Conservation (phyloP, 1,140 invertebrate species). For the Panagrolaimus sp. region DNA sequence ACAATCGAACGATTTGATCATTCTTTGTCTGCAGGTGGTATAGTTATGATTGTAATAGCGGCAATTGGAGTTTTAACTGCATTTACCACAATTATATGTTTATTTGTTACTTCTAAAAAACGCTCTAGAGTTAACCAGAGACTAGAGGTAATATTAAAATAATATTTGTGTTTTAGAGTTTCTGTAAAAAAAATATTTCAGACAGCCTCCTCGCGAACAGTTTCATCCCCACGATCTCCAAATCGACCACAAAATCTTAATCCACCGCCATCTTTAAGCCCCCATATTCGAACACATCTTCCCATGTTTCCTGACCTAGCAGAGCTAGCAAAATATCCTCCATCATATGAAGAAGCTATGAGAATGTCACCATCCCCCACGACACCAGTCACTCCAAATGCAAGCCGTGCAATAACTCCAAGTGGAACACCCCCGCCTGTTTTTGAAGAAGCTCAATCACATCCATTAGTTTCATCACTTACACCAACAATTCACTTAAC, state of each 20-base stretch:
- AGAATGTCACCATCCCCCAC: not conserved
- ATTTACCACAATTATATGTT: constrained; percentile 7
- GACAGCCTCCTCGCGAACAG: not conserved
- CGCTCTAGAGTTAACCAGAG: not conserved
- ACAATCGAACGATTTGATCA: not conserved
- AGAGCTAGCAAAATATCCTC: constrained; percentile 5
- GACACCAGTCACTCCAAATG: not conserved
- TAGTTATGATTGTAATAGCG: constrained; percentile 11
- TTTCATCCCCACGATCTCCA: not conserved
- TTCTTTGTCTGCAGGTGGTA: constrained; percentile 3
- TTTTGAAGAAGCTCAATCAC: not conserved
- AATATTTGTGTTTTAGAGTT: not conserved
- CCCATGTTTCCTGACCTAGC: constrained; percentile 6
- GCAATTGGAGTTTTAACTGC: constrained; percentile 5
- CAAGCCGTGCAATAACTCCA: not conserved
- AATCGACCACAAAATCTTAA: not conserved
- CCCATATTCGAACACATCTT: not conserved
- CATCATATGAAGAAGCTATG: constrained; percentile 5
- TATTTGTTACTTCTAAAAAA: constrained; percentile 11
- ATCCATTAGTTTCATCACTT: too few species aligned
- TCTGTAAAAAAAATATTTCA: not conserved
- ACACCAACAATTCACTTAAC: too few species aligned
- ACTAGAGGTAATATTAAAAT: not conserved
- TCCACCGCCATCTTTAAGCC: not conserved
- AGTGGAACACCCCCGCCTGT: not conserved